Base-by-base conservation (phyloP, 2,797 vertebrate genomes). In the Lindbergichthys nudifrons region DNA sequence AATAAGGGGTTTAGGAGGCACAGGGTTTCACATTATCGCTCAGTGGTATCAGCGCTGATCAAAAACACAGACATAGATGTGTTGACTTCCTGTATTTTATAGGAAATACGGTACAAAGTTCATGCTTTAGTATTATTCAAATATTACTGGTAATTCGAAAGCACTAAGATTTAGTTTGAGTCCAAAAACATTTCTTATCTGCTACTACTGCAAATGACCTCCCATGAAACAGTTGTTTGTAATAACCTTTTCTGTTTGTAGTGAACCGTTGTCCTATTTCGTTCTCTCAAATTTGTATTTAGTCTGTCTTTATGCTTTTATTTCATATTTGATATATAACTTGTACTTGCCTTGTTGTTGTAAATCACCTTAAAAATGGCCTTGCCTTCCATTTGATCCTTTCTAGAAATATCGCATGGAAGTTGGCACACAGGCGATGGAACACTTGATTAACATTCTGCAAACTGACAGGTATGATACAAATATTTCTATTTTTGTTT, bases 341-440 rank as follows among this genome's bases (percentile, higher is more conserved):
- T 51, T 47, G 13, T 3, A 32, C n/a, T 48, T 19, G 3, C 1
- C 1, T 58, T 21, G 5, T 58, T 23, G 1, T 72, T 58, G 18
- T 47, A 41, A 42, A 2, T 13, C 32, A 4, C 19, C 53, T 12
- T 32, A 32, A 6, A 43, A 61, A 47, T 73, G 5, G 63, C 1
- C 5, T 21, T 53, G 42, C 16, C 6, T 51, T 59, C 46, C 14
- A 6, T 26, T 0, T 73, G 32, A 13, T 47, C 32, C 67, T 43
- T 73, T 81, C 23, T 79, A 99, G 98, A 99, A 99, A 92, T 99
- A 99, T 83, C 97, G 97, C 0, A 53, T 97, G 88, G 98, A 99
- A 88, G 98, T 99, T 1, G 98, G 97, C 65, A 96, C 96, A 2
- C 97, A 99, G 83, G 96, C 97, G 0, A 97, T 99, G 98, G 96